Evolutionary conservation across 2,797 vertebrate genomes (phyloP).

Genomic region (Catostomus latipinnis): DNA sequence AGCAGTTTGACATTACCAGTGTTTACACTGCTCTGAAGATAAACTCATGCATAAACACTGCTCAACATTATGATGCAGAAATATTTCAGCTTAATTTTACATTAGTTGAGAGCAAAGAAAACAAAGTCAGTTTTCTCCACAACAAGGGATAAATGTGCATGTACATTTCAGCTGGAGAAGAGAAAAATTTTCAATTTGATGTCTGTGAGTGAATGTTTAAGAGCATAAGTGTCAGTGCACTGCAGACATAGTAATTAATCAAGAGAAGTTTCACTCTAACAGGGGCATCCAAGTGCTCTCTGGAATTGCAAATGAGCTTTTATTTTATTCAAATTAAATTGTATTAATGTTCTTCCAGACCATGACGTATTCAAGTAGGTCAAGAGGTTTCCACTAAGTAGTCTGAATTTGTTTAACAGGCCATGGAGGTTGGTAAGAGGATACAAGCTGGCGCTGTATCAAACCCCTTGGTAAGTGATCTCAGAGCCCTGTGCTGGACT

Average conservation of each 20-base stretch:
- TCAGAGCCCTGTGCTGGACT: constrained; percentile 2
- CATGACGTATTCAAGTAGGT: constrained; percentile 33
- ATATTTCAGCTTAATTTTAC: constrained; percentile 11
- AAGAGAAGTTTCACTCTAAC: constrained; percentile 12
- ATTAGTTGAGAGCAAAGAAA: constrained; percentile 29
- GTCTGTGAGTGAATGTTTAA: constrained; percentile 41
- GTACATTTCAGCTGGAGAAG: neutral
- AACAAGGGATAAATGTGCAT: constrained; percentile 33
- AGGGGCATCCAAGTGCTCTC: constrained; percentile 30
- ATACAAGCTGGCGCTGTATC: constrained; percentile 23
- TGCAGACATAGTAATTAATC: constrained; percentile 34
- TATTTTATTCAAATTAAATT: constrained; percentile 47
- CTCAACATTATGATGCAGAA: constrained; percentile 15
- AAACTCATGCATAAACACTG: constrained; percentile 31
- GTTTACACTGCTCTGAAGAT: constrained; percentile 14
- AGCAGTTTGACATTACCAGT: constrained; percentile 30
- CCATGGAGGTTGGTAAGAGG: constrained; percentile 9
- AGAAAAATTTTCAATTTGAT: neutral
- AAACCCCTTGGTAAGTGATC: constrained; percentile 9
- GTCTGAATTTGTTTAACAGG: constrained; percentile 43
- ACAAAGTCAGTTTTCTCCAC: constrained; percentile 11
- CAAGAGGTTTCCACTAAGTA: constrained; percentile 39
- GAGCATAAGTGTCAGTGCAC: constrained; percentile 37
- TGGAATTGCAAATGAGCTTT: constrained; percentile 41
- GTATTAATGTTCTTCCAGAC: constrained; percentile 32